These are phyloP conservation scores for Oncorhynchus tshawytscha DNA, from an alignment of 2,113 vertebrate species.

Conservation along the genomic window DNA sequence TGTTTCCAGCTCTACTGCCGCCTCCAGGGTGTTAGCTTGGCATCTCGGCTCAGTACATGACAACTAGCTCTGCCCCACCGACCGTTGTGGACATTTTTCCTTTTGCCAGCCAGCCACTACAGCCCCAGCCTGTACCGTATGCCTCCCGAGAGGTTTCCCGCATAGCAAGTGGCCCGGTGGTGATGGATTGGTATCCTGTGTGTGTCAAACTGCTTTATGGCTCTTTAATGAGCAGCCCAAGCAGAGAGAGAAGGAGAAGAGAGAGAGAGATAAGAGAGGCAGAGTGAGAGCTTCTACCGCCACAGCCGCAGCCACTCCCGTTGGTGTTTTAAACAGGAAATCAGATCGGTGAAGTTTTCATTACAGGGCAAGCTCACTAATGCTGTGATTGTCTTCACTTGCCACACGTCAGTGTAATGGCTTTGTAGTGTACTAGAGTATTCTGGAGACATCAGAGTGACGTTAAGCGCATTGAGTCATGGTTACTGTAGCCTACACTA, in stretches of 20 bases:
- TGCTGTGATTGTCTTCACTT: slow-evolving; percentile 44
- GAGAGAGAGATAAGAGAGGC: no score
- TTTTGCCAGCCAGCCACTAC: slow-evolving; percentile 46
- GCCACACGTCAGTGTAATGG: not conserved
- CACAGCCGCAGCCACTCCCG: slow-evolving; percentile 25
- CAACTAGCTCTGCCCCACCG: slow-evolving; percentile 65
- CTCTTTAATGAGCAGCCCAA: slow-evolving; percentile 72
- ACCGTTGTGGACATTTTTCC: slow-evolving; percentile 22
- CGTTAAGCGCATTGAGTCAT: no score
- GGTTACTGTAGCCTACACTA: no score
- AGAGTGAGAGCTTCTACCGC: not conserved
- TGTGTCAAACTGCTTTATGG: slow-evolving; percentile 73
- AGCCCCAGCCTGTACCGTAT: slow-evolving; percentile 45
- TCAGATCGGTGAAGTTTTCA: slow-evolving; percentile 15
- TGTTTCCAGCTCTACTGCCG: slow-evolving; percentile 60
- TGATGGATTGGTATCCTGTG: slow-evolving; percentile 75
- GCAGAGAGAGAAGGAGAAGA: not conserved
- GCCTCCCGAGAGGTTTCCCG: slow-evolving; percentile 53
- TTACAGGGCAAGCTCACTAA: not conserved
- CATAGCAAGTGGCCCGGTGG: slow-evolving; percentile 63
- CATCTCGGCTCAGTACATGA: slow-evolving; percentile 65
- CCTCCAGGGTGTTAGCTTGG: slow-evolving; percentile 70
- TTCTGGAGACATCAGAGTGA: not conserved
- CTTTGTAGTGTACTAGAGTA: slow-evolving; percentile 12
- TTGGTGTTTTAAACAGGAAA: slow-evolving; percentile 48